A percentile compares a stretch with the other conserved stretches of the same genome.
Evolutionary conservation across 2,888 invertebrate species (phyloP).

Genomic region (Caenorhabditis plicata): DNA sequence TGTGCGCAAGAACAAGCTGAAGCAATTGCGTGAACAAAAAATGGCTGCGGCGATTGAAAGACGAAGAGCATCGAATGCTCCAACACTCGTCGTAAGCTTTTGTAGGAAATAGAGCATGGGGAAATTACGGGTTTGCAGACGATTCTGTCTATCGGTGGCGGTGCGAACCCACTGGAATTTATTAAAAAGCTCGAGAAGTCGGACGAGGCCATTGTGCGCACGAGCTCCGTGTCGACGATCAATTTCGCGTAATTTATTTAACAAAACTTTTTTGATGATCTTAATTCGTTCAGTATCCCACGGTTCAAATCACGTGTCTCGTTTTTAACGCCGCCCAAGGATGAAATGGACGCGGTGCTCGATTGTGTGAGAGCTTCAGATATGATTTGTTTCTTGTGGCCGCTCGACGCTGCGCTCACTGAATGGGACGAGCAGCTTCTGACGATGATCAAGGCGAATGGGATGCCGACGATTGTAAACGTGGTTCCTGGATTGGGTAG

Average conservation of each 20-base stretch:
- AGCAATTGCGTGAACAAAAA: constrained; percentile 34
- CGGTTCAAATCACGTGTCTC: constrained; percentile 56
- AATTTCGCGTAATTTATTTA: constrained; percentile 41
- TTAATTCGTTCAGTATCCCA: constrained; percentile 38
- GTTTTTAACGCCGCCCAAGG: constrained; percentile 51
- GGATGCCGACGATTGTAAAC: constrained; percentile 70
- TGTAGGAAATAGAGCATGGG: not conserved
- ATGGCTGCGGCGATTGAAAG: constrained; percentile 28
- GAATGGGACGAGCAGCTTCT: constrained; percentile 50
- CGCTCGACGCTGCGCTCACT: constrained; percentile 69
- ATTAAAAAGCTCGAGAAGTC: constrained; percentile 29
- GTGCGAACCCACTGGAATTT: constrained; percentile 36
- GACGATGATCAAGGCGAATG: constrained; percentile 54
- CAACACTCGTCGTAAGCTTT: constrained; percentile 29
- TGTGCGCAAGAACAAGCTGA: constrained; percentile 39
- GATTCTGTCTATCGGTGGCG: constrained; percentile 47
- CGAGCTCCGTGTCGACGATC: constrained; percentile 32
- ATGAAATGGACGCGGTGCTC: constrained; percentile 46
- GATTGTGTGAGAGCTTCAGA: constrained; percentile 73
- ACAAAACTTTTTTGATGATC: not conserved
- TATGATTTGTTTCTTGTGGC: constrained; percentile 78
- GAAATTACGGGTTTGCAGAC: constrained; percentile 44
- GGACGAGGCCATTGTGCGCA: constrained; percentile 39
- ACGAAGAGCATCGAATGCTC: constrained; percentile 33
- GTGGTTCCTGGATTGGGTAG: constrained; percentile 53